Evolutionary conservation across 2,113 vertebrate genomes (phyloP), one percentile per base, ranked within the genome.

Genomic region (Cnemophilus loriae): DNA sequence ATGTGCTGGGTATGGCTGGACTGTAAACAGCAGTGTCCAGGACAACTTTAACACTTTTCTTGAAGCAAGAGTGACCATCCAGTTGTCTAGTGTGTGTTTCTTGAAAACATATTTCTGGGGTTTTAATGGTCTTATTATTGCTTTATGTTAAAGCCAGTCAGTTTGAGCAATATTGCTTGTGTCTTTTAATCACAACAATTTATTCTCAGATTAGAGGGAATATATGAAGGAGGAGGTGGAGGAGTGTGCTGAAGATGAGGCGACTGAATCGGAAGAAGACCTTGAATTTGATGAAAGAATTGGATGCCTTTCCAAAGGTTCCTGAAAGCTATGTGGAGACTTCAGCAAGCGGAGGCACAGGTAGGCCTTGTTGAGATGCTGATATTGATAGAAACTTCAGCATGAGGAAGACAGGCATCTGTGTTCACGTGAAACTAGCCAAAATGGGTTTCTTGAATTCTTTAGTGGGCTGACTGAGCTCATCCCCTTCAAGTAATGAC

Each of bases 271-370:
- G 98, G 96, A 99, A 98, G 98, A 99, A 99, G 98, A 99, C 99
- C 49, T 97, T 99, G 97, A 99, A 96, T 97, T 98, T 99, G 97
- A 98, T 99, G 88, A 99, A 98, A 96, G 99, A 99, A 88, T 86
- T 99, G 96, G 99, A 99, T 96, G 99, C 99, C 73, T 99, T 99
- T 86, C 99, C 99, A 7, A 99, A 99, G 97, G 98, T 99, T 87
- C 99, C 99, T 49, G 99, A 99, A 53, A 99, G 99, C 97, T 99
- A 99, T 93, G 98, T 99, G 94, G 99, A 99, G 97, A 98, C 99
- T 18, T 98, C 99, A 77, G 98, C 98, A 1, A 99, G 98, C 0
- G 99, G 99, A 86, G 99, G 99, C 82, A 99, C 99, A 96, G 99
- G 99, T 99, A 59, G 75, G 91, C 86, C 27, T 87, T 61, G 39